Evolutionary conservation across 2,797 vertebrate genomes (phyloP).

Genomic region (Sebastolobus altivelis): DNA sequence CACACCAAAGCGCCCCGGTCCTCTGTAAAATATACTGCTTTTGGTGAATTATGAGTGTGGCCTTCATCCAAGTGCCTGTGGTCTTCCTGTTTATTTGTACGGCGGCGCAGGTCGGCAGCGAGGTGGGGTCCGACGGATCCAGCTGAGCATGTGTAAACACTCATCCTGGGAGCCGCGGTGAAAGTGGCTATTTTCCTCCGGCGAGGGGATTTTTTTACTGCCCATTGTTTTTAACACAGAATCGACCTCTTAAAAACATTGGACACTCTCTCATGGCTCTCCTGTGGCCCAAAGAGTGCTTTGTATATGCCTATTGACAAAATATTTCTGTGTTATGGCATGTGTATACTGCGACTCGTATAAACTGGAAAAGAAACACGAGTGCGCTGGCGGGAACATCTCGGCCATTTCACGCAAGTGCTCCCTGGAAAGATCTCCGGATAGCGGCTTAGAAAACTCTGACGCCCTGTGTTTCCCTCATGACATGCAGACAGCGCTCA

Average conservation of each 20-base stretch:
- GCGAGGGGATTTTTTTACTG: constrained; percentile 69
- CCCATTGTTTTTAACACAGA: constrained; percentile 82
- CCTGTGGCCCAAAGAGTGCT: constrained; percentile 71
- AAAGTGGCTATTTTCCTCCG: constrained; percentile 67
- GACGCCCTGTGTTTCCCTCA: constrained; percentile 36
- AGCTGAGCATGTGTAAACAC: constrained; percentile 84
- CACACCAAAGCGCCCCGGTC: constrained; percentile 71
- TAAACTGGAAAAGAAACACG: constrained; percentile 77
- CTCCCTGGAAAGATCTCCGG: constrained; percentile 71
- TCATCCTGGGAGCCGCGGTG: constrained; percentile 59
- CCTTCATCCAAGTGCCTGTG: constrained; percentile 79
- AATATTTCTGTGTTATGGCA: constrained; percentile 85
- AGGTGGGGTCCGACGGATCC: constrained; percentile 77
- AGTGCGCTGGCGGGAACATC: constrained; percentile 73
- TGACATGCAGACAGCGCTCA: neutral
- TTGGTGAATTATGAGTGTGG: constrained; percentile 82
- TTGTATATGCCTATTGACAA: constrained; percentile 84
- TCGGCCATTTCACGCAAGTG: constrained; percentile 65
- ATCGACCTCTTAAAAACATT: constrained; percentile 79
- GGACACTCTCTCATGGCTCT: constrained; percentile 68
- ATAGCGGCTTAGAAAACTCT: constrained; percentile 40
- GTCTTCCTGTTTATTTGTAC: constrained; percentile 90
- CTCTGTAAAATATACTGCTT: constrained; percentile 85
- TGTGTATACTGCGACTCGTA: constrained; percentile 76
- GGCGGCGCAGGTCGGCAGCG: constrained; percentile 80